Evolutionary conservation across 2,888 invertebrate genomes (phyloP).

Genomic region (Archips xylosteana): DNA sequence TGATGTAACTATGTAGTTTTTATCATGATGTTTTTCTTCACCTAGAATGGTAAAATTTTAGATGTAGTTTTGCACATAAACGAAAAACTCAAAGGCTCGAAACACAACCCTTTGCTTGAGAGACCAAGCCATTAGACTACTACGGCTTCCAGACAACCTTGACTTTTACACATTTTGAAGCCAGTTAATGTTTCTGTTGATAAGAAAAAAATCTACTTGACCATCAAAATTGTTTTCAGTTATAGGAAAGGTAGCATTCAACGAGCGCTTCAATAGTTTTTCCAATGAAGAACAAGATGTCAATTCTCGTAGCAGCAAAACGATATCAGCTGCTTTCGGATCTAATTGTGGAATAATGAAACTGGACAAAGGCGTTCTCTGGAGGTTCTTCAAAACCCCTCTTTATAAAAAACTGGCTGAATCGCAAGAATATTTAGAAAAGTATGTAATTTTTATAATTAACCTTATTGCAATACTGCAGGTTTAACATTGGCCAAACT

Average conservation of each 20-base stretch:
- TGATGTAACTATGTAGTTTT: too few species aligned
- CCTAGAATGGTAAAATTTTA: too few species aligned
- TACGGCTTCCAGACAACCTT: too few species aligned
- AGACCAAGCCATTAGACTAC: too few species aligned
- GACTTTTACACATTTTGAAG: too few species aligned
- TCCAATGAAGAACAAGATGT: slow-evolving; percentile 83
- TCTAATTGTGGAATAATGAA: slow-evolving; percentile 90
- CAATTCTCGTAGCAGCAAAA: slow-evolving; percentile 87
- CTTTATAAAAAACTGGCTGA: slow-evolving; percentile 88
- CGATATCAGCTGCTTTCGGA: slow-evolving; percentile 90
- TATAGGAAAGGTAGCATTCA: slow-evolving; percentile 90
- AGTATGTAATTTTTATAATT: slow-evolving; percentile 57
- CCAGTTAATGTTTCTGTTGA: too few species aligned
- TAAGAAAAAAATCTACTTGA: neutral
- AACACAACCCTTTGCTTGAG: too few species aligned
- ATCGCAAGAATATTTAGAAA: slow-evolving; percentile 90
- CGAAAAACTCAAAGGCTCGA: too few species aligned
- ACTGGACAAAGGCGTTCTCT: slow-evolving; percentile 90
- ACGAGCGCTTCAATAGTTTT: slow-evolving; percentile 89
- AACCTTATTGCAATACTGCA: neutral
- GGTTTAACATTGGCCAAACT: too few species aligned
- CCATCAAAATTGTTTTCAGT: slow-evolving; percentile 82
- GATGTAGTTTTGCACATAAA: too few species aligned
- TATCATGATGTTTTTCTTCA: too few species aligned
- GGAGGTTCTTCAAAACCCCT: slow-evolving; percentile 90